Conservation (phyloP, 2,888 invertebrate species). For the Mythimna albipuncta region DNA sequence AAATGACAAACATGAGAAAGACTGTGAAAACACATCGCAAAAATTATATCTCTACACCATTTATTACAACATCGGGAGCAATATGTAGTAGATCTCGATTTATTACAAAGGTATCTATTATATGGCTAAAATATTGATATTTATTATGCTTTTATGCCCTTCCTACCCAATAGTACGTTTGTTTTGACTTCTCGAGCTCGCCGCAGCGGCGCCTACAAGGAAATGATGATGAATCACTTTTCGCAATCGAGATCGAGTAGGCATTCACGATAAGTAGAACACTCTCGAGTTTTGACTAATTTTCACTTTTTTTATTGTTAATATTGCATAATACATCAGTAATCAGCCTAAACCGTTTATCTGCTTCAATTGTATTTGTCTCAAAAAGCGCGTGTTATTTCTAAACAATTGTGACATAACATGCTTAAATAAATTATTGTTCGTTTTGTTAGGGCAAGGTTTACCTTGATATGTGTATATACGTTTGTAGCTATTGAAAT, state of each 20-base stretch:
- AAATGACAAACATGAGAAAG: neutral
- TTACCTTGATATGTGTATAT: neutral
- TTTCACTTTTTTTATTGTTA: constrained; percentile 71
- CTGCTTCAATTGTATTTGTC: constrained; percentile 28
- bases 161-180: constrained; percentile 70
- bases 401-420: constrained; percentile 10
- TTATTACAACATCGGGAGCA: constrained; percentile 10
- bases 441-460: neutral
- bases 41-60: constrained; percentile 2
- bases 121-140: constrained; percentile 29
- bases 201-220: constrained; percentile 77
- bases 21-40: neutral
- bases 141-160: constrained; percentile 54
- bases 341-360: constrained; percentile 40
- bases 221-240: constrained; percentile 79
- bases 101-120: constrained; percentile 6
- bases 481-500: constrained; percentile 2
- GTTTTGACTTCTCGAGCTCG: constrained; percentile 78
- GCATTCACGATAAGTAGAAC: constrained; percentile 75
- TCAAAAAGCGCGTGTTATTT: constrained; percentile 11
- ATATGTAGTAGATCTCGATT: constrained; percentile 1
- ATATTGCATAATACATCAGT: constrained; percentile 55
- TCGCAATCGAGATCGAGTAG: constrained; percentile 80
- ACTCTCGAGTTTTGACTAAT: constrained; percentile 81
- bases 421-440: neutral